Percentiles rank a stretch among this genome's conserved stretches.
Evolutionary conservation across 2,797 vertebrate genomes (phyloP).

Genomic region (Karalla daura): DNA sequence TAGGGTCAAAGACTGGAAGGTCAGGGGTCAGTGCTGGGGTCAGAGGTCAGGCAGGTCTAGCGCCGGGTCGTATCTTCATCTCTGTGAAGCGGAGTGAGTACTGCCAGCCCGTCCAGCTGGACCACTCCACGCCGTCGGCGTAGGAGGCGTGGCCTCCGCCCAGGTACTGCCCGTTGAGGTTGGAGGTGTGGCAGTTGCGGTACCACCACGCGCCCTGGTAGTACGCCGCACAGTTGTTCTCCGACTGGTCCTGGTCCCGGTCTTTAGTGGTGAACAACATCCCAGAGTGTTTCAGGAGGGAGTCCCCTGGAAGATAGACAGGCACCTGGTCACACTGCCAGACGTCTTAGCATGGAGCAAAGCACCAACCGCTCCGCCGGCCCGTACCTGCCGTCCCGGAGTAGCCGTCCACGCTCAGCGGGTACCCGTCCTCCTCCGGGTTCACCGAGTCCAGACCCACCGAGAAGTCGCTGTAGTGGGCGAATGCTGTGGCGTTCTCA

Average conservation of each 20-base stretch:
- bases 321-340: neutral
- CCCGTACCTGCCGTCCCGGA: slow-evolving; percentile 95
- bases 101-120: slow-evolving; percentile 97
- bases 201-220: slow-evolving; percentile 98
- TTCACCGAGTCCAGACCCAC: slow-evolving; percentile 93
- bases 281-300: slow-evolving; percentile 92
- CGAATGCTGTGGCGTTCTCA: slow-evolving; percentile 91
- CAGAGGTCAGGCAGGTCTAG: neutral
- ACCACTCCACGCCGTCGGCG: slow-evolving; percentile 95
- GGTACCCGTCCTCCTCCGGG: slow-evolving; percentile 93
- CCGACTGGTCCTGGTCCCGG: slow-evolving; percentile 94
- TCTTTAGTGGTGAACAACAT: slow-evolving; percentile 97
- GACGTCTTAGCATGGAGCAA: too few relatives aligned
- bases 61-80: slow-evolving; percentile 92
- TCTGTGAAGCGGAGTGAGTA: slow-evolving; percentile 94
- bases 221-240: slow-evolving; percentile 95
- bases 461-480: slow-evolving; percentile 88
- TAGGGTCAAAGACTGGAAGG: neutral
- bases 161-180: slow-evolving; percentile 96
- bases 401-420: slow-evolving; percentile 87
- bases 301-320: slow-evolving; percentile 83
- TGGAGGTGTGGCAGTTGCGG: slow-evolving; percentile 96
- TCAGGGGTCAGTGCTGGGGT: neutral
- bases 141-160: slow-evolving; percentile 92
- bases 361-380: too few relatives aligned